Evolutionary conservation across 64 coral and sea anemone genomes (phyloP), one percentile per base, ranked within the genome.

Genomic region (Stichodactyla mertensii): DNA sequence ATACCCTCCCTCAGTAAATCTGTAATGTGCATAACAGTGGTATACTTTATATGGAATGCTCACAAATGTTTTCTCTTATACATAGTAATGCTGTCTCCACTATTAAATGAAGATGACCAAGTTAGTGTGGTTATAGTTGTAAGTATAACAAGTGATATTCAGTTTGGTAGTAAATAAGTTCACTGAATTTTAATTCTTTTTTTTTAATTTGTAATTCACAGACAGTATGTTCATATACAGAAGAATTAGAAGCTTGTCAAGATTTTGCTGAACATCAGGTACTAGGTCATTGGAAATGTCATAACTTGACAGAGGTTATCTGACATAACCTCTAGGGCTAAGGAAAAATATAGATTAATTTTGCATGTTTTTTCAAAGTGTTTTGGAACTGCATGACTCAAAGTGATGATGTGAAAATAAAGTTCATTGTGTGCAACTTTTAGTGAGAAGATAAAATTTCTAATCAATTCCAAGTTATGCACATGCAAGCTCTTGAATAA

Each of bases 191-290:
- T 28, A 11, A 28, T 27, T 27, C 4, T 31, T 27, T 69, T 74
- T 74, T 2, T 31, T 27, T 10, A 45, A 45, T 45, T 45, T 45
- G 36, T 45, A 45, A 45, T 11, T 28, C 12, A 27, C 24, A 74
- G 69, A 74, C 69, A 31, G 69, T 74, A 74, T 74, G 69, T 74
- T 31, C 69, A 74, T 74, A 74, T 8, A 74, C 69, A 74, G 69
- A 74, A 74, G 69, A 74, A 74, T 26, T 74, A 74, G 69, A 74
- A 74, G 24, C n/a, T 36, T 31, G 22, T 74, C 69, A 74, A 11
- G 69, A 74, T 23, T 74, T 74, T 74, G 69, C 69, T 27, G 69
- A 74, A 74, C 36, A 31, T 26, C 69, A 74, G 69, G 69, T 74
- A 74, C 62, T 66, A 45, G 36, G 36, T 45, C 36, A 45, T 45